Evolutionary conservation across 2,888 invertebrate species (phyloP).

Genomic region (Mythimna pallens): DNA sequence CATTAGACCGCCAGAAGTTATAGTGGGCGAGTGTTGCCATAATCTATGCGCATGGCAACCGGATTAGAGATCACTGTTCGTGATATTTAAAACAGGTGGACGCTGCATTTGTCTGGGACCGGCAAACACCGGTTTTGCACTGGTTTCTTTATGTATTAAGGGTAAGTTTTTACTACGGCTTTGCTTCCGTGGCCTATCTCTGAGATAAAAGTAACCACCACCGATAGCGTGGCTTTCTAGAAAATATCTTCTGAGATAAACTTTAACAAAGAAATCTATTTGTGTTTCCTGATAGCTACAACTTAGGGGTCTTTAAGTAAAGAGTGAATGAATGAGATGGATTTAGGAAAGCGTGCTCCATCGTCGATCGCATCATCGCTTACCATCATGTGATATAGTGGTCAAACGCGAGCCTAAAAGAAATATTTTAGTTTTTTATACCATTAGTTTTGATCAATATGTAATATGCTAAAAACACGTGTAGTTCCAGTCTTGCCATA

Average conservation of each 20-base stretch:
- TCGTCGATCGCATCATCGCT: too few relatives aligned
- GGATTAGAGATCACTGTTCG: neutral
- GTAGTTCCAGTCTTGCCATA: neutral
- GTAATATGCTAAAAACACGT: neutral
- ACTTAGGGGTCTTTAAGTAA: too few relatives aligned
- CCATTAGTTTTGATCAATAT: too few relatives aligned
- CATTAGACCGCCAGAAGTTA: slow-evolving; percentile 7
- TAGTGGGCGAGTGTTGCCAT: slow-evolving; percentile 26
- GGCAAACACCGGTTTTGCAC: slow-evolving; percentile 5
- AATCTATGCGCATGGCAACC: slow-evolving; percentile 8
- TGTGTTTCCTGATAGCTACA: too few relatives aligned
- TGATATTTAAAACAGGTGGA: slow-evolving; percentile 23
- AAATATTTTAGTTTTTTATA: too few relatives aligned
- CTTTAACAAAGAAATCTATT: too few relatives aligned
- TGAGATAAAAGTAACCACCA: neutral
- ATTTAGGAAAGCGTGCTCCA: too few relatives aligned
- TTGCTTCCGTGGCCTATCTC: neutral
- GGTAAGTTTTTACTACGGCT: neutral
- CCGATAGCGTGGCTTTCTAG: too few relatives aligned
- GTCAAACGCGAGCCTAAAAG: too few relatives aligned
- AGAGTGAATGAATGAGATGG: too few relatives aligned
- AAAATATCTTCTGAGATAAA: too few relatives aligned
- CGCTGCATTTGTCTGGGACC: neutral
- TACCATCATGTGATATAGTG: too few relatives aligned
- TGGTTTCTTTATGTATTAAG: neutral